phyloP scores from a whole-genome alignment of 2,797 vertebrate species.

The Melanotaenia trifasciata region DNA sequence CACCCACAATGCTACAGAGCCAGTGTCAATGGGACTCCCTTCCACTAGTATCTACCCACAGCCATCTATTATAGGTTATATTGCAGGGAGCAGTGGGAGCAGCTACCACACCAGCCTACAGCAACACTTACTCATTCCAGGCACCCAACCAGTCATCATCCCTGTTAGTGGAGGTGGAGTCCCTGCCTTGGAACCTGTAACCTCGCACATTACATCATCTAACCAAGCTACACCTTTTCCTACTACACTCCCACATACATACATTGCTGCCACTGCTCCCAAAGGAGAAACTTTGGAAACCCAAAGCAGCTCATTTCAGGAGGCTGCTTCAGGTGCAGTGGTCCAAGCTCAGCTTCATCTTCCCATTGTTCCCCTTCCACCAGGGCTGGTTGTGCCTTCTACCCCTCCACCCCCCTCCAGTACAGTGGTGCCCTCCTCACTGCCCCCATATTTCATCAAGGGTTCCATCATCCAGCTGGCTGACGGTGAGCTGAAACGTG shows the following conservation, averaged over 20 bases:
- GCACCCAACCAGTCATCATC: constrained; percentile 93
- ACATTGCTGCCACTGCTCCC: constrained; percentile 87
- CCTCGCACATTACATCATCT: constrained; percentile 80
- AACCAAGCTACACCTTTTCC: constrained; percentile 87
- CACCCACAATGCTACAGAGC: constrained; percentile 90
- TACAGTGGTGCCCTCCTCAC: constrained; percentile 81
- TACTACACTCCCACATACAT: constrained; percentile 91
- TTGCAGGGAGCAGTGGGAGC: constrained; percentile 82
- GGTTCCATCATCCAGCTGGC: constrained; percentile 99
- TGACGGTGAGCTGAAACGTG: constrained; percentile 96
- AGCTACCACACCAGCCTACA: constrained; percentile 90
- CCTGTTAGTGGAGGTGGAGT: constrained; percentile 87
- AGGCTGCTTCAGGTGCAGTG: constrained; percentile 79
- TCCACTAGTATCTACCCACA: constrained; percentile 91
- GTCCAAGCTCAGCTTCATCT: constrained; percentile 96
- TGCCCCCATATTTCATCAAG: constrained; percentile 97
- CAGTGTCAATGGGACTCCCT: constrained; percentile 90
- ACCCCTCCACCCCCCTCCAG: constrained; percentile 80
- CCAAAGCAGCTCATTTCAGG: constrained; percentile 73
- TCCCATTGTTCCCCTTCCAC: constrained; percentile 84
- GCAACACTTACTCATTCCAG: constrained; percentile 95
- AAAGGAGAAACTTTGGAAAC: constrained; percentile 90
- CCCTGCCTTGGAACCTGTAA: constrained; percentile 84
- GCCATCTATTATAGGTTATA: constrained; percentile 93
- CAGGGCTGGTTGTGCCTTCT: constrained; percentile 75